A percentile compares a stretch with the other conserved stretches of the same genome.
Conservation (phyloP, 2,113 vertebrate species). For the Tupaia chinensis region DNA sequence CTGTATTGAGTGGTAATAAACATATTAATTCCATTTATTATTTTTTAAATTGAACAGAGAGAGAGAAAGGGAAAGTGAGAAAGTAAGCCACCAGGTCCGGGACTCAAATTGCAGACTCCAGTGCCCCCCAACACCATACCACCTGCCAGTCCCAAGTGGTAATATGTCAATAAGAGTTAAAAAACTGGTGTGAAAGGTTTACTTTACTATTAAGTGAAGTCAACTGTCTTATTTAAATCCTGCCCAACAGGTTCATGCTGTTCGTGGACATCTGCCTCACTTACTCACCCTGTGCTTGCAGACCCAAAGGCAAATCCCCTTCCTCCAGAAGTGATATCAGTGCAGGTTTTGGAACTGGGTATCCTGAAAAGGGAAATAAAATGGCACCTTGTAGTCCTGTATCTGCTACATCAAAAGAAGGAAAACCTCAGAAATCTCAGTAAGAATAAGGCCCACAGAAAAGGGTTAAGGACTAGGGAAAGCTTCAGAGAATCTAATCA, state of each 20-base stretch:
- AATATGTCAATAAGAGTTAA: background rate
- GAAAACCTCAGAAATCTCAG: background rate
- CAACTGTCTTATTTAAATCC: background rate
- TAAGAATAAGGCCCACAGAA: background rate
- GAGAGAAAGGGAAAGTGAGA: too few species aligned
- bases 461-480: background rate
- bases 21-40: too few species aligned
- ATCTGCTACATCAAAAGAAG: constrained; percentile 10
- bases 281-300: background rate
- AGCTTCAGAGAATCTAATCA: background rate
- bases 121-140: too few species aligned
- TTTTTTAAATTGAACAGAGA: too few species aligned
- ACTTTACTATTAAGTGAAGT: background rate
- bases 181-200: background rate
- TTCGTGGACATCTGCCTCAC: background rate
- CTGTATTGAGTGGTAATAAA: background rate
- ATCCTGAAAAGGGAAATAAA: constrained; percentile 47
- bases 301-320: background rate
- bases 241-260: background rate
- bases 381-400: background rate
- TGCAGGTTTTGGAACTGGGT: background rate
- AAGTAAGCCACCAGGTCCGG: too few species aligned
- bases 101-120: too few species aligned
- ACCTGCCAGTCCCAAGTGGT: background rate
- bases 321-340: constrained; percentile 50